Base-by-base conservation (phyloP, 2,888 invertebrate genomes). In the Cerastis leucographa region DNA sequence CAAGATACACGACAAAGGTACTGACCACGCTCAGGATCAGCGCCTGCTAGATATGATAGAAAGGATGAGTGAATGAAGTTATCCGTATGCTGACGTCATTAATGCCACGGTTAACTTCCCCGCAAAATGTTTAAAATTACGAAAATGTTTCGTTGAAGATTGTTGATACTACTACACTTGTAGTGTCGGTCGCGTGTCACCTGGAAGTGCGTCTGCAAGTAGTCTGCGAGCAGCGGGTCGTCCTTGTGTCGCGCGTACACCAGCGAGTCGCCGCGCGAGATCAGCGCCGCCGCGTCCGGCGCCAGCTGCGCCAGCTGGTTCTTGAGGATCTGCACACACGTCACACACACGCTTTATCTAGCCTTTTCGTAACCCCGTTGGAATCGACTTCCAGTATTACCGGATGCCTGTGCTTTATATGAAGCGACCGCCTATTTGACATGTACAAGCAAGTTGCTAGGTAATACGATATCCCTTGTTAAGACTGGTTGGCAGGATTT, bases 251-350 rank as follows among this genome's bases (percentile, higher is more conserved):
- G 97, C 61, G 97, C 97, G 92, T 98, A 97, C 44, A 98, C 98
- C 64, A 98, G 95, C 76, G 98, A 97, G 93, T 98, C 98, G 0
- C 98, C 98, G 90, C 97, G 97, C 29, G 98, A 98, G 84, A 98
- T 98, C 51, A 98, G 95, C 76, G 97, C 97, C 11, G 98, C 98
- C 78, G 98, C 98, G 92, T 98, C 98, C 4, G 98, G 98, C 19
- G 98, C 98, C 83, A 98, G 93, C 75, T 95, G 94, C 51, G 97
- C 97, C 81, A 97, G 92, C 92, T 98, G 97, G 86, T 96, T 94
- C 91, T 98, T 97, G 83, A 98, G 91, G 78, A 97, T 95, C 97
- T 97, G 89, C 4, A 46, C 46, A 35, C 19, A 42, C 6, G 7
- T 14, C 54, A 0, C 22, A 42, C 51, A 25, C 29, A 29, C 29